A percentile compares a stretch with the other conserved stretches of the same genome.
Conservation (phyloP, 2,888 invertebrate genomes). For the Dugesia japonica region DNA sequence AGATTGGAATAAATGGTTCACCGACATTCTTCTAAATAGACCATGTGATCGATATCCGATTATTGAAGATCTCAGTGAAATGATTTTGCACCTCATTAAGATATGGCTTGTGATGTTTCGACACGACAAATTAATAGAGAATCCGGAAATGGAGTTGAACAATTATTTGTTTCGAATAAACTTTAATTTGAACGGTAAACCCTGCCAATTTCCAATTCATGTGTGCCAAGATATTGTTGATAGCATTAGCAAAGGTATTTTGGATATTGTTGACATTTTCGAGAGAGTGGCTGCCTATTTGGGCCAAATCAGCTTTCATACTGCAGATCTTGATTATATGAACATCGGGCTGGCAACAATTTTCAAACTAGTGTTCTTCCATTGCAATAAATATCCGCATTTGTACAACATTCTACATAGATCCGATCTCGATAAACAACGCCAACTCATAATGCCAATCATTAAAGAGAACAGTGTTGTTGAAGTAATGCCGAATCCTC, state of each 20-base stretch:
- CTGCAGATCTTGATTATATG: background rate
- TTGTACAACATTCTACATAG: background rate
- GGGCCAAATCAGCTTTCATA: background rate
- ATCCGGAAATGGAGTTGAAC: background rate
- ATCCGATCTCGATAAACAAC: background rate
- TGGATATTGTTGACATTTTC: background rate
- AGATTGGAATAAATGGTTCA: background rate
- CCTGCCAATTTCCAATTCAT: background rate
- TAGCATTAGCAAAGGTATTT: background rate
- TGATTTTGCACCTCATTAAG: background rate
- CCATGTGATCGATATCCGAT: background rate
- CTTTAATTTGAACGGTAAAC: background rate
- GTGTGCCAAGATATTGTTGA: background rate
- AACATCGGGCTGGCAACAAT: background rate
- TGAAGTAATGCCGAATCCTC: background rate
- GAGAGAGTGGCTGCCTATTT: background rate
- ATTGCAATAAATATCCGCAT: background rate
- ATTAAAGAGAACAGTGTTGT: background rate
- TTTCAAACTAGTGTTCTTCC: background rate
- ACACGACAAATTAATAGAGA: background rate
- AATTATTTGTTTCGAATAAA: background rate
- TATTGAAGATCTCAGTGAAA: conserved; percentile 1
- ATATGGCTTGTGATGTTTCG: background rate
- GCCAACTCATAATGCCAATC: background rate
- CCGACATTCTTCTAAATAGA: background rate